Conservation (phyloP, 1,140 invertebrate genomes). For the Archivesica marissinica region DNA sequence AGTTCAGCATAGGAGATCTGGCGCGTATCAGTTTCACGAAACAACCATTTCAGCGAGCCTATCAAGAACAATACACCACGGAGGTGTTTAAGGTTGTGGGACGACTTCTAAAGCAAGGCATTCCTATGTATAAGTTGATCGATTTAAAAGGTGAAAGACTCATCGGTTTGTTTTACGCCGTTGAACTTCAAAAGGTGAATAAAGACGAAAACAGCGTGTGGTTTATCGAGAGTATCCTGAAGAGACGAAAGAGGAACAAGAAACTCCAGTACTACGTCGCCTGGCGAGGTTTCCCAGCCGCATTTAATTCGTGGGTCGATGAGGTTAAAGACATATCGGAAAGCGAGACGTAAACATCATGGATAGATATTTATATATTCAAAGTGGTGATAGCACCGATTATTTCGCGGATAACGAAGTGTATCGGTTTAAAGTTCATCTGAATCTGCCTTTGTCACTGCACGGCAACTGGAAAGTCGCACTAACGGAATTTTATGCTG, state of each 20-base stretch:
- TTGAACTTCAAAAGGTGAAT: conserved; percentile 29
- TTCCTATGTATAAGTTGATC: conserved; percentile 28
- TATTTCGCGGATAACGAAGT: conserved; percentile 54
- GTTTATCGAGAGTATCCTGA: no score
- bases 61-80: conserved; percentile 46
- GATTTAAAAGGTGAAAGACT: conserved; percentile 32
- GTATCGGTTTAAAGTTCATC: conserved; percentile 51
- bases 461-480: conserved; percentile 51
- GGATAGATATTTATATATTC: conserved; percentile 32
- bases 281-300: no score
- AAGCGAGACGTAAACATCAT: not conserved
- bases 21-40: conserved; percentile 26
- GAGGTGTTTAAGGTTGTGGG: conserved; percentile 51
- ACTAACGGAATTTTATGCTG: not conserved
- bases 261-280: no score
- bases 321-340: conserved; percentile 19
- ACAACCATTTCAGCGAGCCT: conserved; percentile 42
- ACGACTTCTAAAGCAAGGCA: conserved; percentile 30
- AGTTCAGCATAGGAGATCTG: conserved; percentile 51
- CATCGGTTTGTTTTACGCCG: conserved; percentile 12
- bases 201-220: conserved; percentile 46
- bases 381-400: conserved; percentile 23
- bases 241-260: no score
- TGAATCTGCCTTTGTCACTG: conserved; percentile 28
- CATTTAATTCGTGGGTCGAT: no score